Base-by-base conservation (phyloP, 2,797 vertebrate species). In the Manis javanica region DNA sequence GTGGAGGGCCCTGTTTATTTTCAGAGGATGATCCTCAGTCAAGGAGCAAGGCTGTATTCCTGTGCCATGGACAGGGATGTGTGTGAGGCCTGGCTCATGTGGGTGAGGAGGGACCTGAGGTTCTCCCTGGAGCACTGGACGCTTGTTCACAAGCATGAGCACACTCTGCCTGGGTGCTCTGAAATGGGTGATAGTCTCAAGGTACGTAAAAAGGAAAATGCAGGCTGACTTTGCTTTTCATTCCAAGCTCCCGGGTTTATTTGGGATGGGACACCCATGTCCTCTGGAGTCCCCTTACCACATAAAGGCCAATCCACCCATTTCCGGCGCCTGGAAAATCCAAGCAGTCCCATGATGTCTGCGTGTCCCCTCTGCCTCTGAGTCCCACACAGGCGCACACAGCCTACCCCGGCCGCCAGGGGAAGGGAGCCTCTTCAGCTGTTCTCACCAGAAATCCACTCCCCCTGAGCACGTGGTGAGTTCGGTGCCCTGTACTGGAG, bases 281-380 rank as follows among this genome's bases (percentile, higher is more conserved):
- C 39, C 1, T 2, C n/a, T 13, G 31, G 29, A 9, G 6, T 3
- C 53, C 26, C 13, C 51, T 55, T 29, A 1, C 8, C 14, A 26
- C 61, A 31, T 19, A n/a, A 49, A 37, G n/a, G 57, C 72, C 31
- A 29, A 9, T 2, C 49, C 12, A 7, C 23, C 61, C 49, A 10
- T 16, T 2, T 29, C 39, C 2, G 3, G 14, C 39, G 55, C 34
- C 18, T 2, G 0, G 18, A 0, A 2, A 69, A 7, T 16, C 7
- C 6, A 6, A 57, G 49, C 34, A 21, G 24, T 29, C 26, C n/a
- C 21, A 23, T 3, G 5, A 1, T 4, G 55, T 64, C 74, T 68
- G 24, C 16, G 11, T 31, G 2, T 12, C 34, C 31, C 55, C 14
- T 19, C 37, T 7, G 23, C 2, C 21, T 59, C 64, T 13, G 15